Evolutionary conservation across 1,140 invertebrate genomes (phyloP).

Genomic region (Leptinotarsa texana): DNA sequence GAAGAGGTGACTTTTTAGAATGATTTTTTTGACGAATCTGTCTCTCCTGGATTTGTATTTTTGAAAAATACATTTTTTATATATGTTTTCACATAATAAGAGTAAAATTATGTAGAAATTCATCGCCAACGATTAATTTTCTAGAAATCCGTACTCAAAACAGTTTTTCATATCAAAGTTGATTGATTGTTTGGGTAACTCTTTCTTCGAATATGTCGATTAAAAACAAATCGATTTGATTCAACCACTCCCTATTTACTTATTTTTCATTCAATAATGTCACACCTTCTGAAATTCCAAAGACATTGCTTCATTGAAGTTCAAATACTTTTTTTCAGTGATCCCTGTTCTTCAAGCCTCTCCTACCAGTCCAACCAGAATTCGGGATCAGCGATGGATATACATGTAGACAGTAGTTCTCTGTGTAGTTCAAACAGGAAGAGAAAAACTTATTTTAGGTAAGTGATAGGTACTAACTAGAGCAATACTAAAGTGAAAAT

Average conservation of each 20-base stretch:
- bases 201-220: not conserved
- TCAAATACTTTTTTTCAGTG: slow-evolving; percentile 51
- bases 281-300: not conserved
- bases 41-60: no score
- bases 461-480: slow-evolving; percentile 32
- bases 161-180: no score
- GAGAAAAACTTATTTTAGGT: slow-evolving; percentile 51
- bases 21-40: no score
- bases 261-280: not conserved
- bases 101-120: no score
- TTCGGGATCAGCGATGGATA: slow-evolving; percentile 27
- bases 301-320: not conserved
- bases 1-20: no score
- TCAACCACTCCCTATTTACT: not conserved
- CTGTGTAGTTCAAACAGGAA: slow-evolving; percentile 40
- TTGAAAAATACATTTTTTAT: no score
- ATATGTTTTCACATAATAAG: no score
- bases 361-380: slow-evolving; percentile 35
- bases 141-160: no score
- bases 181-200: not conserved
- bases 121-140: no score
- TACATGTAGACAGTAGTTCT: slow-evolving; percentile 13
- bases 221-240: not conserved
- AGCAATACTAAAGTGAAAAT: no score
- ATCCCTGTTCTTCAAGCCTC: slow-evolving; percentile 45